A percentile compares a stretch with the other conserved stretches of the same genome.
phyloP scores from a whole-genome alignment of 2,888 invertebrate genomes.

The Drosophila phalerata region DNA sequence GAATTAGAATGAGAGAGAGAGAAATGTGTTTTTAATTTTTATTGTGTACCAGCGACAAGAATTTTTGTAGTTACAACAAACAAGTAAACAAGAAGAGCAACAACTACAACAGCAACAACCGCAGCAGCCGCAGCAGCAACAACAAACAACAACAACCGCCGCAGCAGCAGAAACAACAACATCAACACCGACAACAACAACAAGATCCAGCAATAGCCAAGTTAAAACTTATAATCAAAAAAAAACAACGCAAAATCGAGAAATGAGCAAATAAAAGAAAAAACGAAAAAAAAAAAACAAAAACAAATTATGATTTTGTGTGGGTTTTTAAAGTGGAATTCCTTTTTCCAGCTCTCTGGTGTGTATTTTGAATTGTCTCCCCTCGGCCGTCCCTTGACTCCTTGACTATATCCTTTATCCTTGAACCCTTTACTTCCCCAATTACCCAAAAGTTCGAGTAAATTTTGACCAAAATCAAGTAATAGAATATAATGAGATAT shows the following conservation, averaged over 20 bases:
- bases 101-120: constrained; percentile 21
- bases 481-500: neutral
- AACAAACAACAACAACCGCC: constrained; percentile 9
- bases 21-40: constrained; percentile 72
- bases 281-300: constrained; percentile 62
- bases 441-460: constrained; percentile 18
- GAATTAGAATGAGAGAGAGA: constrained; percentile 32
- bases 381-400: constrained; percentile 49
- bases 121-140: constrained; percentile 21
- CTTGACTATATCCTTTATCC: neutral
- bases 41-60: constrained; percentile 63
- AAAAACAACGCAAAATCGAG: constrained; percentile 61
- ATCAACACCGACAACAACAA: constrained; percentile 22
- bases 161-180: constrained; percentile 23
- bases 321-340: constrained; percentile 72
- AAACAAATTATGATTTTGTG: constrained; percentile 58
- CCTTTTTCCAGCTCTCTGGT: constrained; percentile 72
- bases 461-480: constrained; percentile 70
- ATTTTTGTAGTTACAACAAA: constrained; percentile 54
- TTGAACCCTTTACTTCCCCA: neutral
- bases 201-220: constrained; percentile 59
- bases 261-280: constrained; percentile 83
- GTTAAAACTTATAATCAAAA: constrained; percentile 77
- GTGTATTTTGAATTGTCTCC: constrained; percentile 78
- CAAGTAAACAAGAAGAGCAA: constrained; percentile 34